A percentile compares a stretch with the other conserved stretches of the same genome.
Evolutionary conservation across 37 sponge, comb jelly and placozoan species (phyloP).

Genomic region (Bolinopsis microptera): DNA sequence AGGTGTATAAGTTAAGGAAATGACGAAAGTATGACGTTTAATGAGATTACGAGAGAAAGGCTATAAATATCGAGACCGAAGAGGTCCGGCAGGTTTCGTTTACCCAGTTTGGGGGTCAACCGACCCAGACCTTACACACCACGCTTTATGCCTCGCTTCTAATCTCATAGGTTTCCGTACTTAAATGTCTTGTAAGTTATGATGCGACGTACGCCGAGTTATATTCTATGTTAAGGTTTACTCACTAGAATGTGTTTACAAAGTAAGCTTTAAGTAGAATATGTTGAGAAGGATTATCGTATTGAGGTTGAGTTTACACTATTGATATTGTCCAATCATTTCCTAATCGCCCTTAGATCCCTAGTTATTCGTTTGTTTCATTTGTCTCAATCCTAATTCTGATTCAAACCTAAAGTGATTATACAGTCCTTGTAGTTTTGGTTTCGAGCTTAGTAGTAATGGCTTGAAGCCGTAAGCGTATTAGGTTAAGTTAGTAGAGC

Average conservation of each 20-base stretch:
- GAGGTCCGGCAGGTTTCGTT: neutral
- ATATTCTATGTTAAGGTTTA: neutral
- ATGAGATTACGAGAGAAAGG: neutral
- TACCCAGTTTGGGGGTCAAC: neutral
- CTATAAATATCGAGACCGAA: neutral
- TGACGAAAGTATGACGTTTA: neutral
- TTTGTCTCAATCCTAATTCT: neutral
- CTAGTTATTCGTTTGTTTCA: neutral
- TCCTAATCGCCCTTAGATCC: neutral
- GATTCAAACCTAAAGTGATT: neutral
- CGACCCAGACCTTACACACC: neutral
- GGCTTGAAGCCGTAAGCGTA: neutral
- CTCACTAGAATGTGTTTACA: neutral
- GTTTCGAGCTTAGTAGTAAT: neutral
- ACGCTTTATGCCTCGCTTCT: neutral
- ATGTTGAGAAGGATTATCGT: neutral
- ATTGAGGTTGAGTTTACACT: neutral
- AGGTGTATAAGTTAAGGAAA: neutral
- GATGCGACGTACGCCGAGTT: neutral
- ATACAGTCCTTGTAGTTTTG: neutral
- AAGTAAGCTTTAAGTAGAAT: neutral
- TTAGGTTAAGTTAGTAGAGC: neutral
- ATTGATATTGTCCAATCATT: neutral
- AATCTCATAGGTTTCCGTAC: neutral
- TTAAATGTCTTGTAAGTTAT: neutral